Percentiles rank a stretch among this genome's conserved stretches.
Conservation (phyloP, 2,113 vertebrate genomes). For the Recurvirostra avosetta region DNA sequence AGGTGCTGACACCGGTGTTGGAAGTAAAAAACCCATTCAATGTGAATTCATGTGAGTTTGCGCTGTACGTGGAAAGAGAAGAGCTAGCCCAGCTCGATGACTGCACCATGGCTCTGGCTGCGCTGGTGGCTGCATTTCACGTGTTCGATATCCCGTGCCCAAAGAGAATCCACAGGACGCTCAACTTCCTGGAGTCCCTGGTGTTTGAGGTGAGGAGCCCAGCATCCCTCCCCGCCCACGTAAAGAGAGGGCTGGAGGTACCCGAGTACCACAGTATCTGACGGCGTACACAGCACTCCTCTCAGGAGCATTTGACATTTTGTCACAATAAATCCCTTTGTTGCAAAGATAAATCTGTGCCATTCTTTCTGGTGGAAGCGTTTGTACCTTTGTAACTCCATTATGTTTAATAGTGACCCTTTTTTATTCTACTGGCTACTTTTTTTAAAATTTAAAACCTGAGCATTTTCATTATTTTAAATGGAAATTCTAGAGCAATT, state of each 20-base stretch:
- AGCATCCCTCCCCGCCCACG: background rate
- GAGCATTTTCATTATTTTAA: background rate
- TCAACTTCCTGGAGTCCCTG: constrained; percentile 67
- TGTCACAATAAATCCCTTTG: background rate
- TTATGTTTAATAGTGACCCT: background rate
- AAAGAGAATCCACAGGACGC: constrained; percentile 48
- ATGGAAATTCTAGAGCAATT: background rate
- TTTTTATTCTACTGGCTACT: background rate
- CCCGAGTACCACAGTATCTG: background rate
- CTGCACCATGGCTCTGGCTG: constrained; percentile 56
- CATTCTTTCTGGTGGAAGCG: background rate
- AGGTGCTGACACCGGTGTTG: constrained; percentile 52
- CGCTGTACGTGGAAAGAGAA: constrained; percentile 62
- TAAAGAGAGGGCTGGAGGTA: background rate
- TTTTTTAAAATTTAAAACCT: background rate
- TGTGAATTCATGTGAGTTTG: constrained; percentile 20
- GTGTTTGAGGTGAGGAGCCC: constrained; percentile 57
- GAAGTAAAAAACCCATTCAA: constrained; percentile 71
- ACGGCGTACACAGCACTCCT: background rate
- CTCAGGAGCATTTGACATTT: background rate
- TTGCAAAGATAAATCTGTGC: background rate
- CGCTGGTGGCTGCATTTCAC: constrained; percentile 53
- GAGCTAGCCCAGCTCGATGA: constrained; percentile 49
- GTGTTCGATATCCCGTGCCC: constrained; percentile 57
- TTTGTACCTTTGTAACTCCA: background rate